These are phyloP conservation scores for Cricetomys ansorgei DNA, from an alignment of 2,113 vertebrate species.

Conservation along the genomic window DNA sequence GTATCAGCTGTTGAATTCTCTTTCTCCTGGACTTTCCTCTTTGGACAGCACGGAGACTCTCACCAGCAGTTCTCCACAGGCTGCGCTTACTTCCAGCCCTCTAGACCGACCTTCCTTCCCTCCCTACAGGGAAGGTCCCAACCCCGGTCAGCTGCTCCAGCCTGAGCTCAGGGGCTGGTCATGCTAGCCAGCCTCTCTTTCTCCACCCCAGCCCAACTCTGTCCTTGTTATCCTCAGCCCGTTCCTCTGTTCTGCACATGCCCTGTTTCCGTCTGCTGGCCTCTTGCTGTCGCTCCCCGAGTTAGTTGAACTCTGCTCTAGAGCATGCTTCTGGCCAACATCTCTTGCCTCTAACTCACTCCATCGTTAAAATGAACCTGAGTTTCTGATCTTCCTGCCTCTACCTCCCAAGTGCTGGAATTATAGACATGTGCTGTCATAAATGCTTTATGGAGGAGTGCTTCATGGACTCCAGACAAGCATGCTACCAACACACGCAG, in stretches of 20 bases:
- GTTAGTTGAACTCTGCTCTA: too few relatives aligned
- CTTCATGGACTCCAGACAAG: too few relatives aligned
- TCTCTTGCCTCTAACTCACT: not conserved
- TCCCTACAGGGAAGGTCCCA: not conserved
- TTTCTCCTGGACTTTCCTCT: not conserved
- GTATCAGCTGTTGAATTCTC: not conserved
- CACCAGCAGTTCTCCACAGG: not conserved
- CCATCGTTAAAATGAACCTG: not conserved
- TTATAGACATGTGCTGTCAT: not conserved
- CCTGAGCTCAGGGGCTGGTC: not conserved
- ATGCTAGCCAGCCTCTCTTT: too few relatives aligned
- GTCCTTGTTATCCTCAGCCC: not conserved
- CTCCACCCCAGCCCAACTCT: too few relatives aligned
- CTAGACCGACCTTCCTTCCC: not conserved
- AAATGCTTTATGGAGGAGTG: not conserved
- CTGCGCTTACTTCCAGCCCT: not conserved
- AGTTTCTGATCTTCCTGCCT: not conserved
- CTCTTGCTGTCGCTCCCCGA: not conserved
- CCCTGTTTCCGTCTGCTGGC: not conserved
- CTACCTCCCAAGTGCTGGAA: not conserved
- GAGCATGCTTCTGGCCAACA: not conserved
- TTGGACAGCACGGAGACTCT: not conserved
- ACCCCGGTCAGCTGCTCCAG: not conserved
- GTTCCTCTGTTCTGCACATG: not conserved
- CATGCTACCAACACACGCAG: too few relatives aligned